Evolutionary conservation across 1,140 invertebrate genomes (phyloP).

Genomic region (Neuroterus valhalla): DNA sequence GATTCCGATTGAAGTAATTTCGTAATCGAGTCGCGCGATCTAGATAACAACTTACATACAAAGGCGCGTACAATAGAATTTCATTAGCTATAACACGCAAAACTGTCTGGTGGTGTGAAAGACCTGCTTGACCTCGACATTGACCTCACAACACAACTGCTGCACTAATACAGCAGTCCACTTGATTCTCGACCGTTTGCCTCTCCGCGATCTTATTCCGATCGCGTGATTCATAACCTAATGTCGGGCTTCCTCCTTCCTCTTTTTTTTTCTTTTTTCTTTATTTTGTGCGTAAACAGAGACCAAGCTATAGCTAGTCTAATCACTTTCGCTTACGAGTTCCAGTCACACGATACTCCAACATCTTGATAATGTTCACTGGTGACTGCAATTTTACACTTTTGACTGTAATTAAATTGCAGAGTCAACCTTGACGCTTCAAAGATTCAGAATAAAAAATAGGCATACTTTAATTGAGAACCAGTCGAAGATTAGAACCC

Average conservation of each 20-base stretch:
- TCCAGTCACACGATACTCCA: neutral
- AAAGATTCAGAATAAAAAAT: too few relatives aligned
- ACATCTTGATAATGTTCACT: too few relatives aligned
- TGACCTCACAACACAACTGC: neutral
- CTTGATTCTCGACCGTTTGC: neutral
- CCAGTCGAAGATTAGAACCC: too few relatives aligned
- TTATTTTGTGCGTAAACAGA: conserved; percentile 14
- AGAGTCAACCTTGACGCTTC: too few relatives aligned
- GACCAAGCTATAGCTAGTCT: neutral
- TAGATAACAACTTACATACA: conserved; percentile 2
- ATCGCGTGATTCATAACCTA: neutral
- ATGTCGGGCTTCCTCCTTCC: conserved; percentile 30
- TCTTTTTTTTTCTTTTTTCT: too few relatives aligned
- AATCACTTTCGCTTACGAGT: neutral
- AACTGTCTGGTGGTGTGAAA: conserved; percentile 35
- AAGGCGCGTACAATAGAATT: conserved; percentile 5
- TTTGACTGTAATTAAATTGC: too few relatives aligned
- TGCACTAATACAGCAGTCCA: neutral
- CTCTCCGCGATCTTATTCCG: neutral
- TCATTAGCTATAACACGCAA: conserved; percentile 13
- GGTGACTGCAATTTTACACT: too few relatives aligned
- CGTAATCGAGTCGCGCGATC: conserved; percentile 1
- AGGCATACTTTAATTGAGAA: too few relatives aligned
- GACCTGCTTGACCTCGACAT: conserved; percentile 33
- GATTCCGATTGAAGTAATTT: neutral